Conservation (phyloP, 2,888 invertebrate genomes). For the Drosophila paucipuncta region DNA sequence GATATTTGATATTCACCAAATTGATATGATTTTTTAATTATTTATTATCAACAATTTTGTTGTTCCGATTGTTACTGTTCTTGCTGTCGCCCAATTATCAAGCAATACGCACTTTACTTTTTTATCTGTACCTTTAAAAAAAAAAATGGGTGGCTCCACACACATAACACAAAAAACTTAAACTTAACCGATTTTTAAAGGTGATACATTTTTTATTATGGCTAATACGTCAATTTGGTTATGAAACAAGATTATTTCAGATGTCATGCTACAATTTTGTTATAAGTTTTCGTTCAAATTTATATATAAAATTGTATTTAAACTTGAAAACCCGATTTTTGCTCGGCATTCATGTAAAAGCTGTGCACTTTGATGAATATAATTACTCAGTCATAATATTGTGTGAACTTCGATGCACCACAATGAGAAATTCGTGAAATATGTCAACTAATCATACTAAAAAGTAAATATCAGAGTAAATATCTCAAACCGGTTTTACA, state of each 20-base stretch:
- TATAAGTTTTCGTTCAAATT: not conserved
- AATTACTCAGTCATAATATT: conserved; percentile 6
- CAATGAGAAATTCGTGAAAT: conserved; percentile 8
- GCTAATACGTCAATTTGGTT: not conserved
- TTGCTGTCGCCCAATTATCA: not conserved
- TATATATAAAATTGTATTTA: not conserved
- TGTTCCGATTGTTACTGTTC: conserved; percentile 23
- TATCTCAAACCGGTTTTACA: conserved; percentile 25
- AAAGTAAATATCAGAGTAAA: not conserved
- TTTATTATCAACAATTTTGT: conserved; percentile 36
- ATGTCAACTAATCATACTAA: conserved; percentile 14
- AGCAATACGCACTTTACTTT: conserved; percentile 28
- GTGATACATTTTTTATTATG: not conserved
- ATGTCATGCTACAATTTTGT: not conserved
- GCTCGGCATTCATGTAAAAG: not conserved
- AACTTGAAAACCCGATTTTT: not conserved
- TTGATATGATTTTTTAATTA: conserved; percentile 72
- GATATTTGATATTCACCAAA: conserved; percentile 30
- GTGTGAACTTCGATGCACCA: conserved; percentile 34
- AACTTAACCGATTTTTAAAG: not conserved
- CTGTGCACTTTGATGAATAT: not conserved
- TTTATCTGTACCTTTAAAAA: conserved; percentile 5
- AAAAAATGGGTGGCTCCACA: not conserved
- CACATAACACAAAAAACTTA: not conserved
- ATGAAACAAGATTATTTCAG: not conserved